phyloP scores from a whole-genome alignment of 1,140 invertebrate species.

The Amphibalanus amphitrite region DNA sequence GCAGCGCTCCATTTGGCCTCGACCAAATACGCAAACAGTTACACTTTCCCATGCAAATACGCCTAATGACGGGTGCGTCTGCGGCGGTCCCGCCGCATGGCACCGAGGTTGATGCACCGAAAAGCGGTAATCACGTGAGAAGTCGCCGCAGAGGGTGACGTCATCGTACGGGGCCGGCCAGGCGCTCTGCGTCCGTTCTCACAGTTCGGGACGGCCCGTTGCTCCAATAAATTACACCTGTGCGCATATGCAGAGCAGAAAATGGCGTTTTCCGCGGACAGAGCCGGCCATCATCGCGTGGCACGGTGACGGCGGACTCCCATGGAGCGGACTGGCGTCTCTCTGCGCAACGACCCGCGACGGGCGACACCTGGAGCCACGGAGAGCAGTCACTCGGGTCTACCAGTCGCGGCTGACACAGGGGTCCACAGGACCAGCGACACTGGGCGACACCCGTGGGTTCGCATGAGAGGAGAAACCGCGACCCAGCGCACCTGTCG shows the following conservation, averaged over 20 bases:
- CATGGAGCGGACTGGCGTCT: neutral
- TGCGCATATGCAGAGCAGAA: neutral
- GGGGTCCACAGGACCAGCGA: no score
- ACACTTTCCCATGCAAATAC: neutral
- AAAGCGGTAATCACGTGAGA: neutral
- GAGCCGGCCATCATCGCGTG: neutral
- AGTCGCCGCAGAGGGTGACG: neutral
- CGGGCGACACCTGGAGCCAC: no score
- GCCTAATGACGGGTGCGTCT: neutral
- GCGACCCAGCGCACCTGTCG: neutral
- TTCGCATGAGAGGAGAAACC: no score
- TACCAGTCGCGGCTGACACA: neutral
- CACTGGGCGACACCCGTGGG: no score
- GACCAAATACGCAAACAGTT: neutral
- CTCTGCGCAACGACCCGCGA: no score
- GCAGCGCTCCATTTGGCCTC: neutral
- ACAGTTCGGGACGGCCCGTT: neutral
- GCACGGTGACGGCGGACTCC: neutral
- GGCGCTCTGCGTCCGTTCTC: neutral
- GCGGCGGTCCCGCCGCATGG: no score
- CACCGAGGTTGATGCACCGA: neutral
- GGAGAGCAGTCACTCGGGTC: no score
- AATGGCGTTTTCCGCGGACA: neutral
- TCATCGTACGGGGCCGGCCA: neutral
- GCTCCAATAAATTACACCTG: neutral